A percentile compares a stretch with the other conserved stretches of the same genome.
Evolutionary conservation across 2,888 invertebrate genomes (phyloP).

Genomic region (Diarsia rubi): DNA sequence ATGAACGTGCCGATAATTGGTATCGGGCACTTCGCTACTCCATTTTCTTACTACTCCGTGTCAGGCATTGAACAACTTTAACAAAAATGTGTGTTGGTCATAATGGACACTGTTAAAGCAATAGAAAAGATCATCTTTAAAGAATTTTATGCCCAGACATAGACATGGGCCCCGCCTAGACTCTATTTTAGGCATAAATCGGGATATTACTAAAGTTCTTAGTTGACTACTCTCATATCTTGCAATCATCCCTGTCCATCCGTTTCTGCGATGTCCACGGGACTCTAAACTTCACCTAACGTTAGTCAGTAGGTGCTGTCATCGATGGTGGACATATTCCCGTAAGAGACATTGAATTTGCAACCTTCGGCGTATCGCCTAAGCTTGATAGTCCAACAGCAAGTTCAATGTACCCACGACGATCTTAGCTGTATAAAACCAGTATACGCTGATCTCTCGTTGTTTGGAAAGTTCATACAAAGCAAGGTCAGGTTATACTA

Average conservation of each 20-base stretch:
- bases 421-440: too few species aligned
- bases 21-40: not conserved
- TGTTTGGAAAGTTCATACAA: too few species aligned
- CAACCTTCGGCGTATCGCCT: not conserved
- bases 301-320: slow-evolving; percentile 65
- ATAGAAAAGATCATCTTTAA: fast-evolving
- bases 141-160: not conserved
- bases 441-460: too few species aligned
- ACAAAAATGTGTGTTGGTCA: not conserved
- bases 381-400: not conserved
- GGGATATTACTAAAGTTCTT: slow-evolving; percentile 50
- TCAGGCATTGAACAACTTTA: not conserved
- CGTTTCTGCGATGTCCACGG: slow-evolving; percentile 48
- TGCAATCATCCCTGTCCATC: slow-evolving; percentile 21
- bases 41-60: slow-evolving; percentile 1
- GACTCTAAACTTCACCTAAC: slow-evolving; percentile 61
- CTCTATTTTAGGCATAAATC: not conserved
- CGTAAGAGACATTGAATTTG: slow-evolving; percentile 1
- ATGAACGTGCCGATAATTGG: not conserved
- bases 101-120: not conserved
- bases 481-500: too few species aligned
- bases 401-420: not conserved
- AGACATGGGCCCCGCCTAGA: not conserved
- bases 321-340: not conserved
- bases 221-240: slow-evolving; percentile 22